Evolutionary conservation across 1,140 invertebrate genomes (phyloP).

Genomic region (Samia ricini): DNA sequence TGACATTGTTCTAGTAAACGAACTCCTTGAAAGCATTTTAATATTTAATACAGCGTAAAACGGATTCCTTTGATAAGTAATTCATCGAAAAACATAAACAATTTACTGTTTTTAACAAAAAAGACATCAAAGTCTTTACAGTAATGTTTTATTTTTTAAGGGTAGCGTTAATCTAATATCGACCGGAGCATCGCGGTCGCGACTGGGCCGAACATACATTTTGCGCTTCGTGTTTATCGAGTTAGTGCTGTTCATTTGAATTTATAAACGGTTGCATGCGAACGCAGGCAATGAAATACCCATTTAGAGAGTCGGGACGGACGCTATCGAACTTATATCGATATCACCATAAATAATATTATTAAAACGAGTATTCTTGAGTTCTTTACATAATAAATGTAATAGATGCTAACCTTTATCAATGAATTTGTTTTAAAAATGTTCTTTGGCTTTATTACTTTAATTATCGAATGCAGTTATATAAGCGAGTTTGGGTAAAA

Average conservation of each 20-base stretch:
- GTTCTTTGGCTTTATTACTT: too few relatives aligned
- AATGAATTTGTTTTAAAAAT: too few relatives aligned
- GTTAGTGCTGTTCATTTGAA: slow-evolving; percentile 39
- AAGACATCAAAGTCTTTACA: background rate
- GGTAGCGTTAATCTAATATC: background rate
- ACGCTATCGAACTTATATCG: background rate
- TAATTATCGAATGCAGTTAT: background rate
- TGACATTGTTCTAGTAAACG: background rate
- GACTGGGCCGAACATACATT: background rate
- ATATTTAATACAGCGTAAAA: background rate
- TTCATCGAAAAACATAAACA: background rate
- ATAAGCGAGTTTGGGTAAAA: background rate
- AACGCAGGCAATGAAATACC: slow-evolving; percentile 44
- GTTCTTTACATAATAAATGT: too few relatives aligned
- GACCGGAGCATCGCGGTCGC: background rate
- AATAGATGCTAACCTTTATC: too few relatives aligned
- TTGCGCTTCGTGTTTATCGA: background rate
- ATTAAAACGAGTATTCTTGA: too few relatives aligned
- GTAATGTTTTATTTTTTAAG: background rate
- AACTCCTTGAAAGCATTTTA: background rate
- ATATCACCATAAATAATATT: background rate
- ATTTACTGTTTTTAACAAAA: background rate
- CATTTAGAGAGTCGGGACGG: slow-evolving; percentile 25
- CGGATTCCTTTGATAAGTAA: background rate
- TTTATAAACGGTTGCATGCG: slow-evolving; percentile 46